Evolutionary conservation across 2,888 invertebrate species (phyloP).

Genomic region (Amphipoea lucens): DNA sequence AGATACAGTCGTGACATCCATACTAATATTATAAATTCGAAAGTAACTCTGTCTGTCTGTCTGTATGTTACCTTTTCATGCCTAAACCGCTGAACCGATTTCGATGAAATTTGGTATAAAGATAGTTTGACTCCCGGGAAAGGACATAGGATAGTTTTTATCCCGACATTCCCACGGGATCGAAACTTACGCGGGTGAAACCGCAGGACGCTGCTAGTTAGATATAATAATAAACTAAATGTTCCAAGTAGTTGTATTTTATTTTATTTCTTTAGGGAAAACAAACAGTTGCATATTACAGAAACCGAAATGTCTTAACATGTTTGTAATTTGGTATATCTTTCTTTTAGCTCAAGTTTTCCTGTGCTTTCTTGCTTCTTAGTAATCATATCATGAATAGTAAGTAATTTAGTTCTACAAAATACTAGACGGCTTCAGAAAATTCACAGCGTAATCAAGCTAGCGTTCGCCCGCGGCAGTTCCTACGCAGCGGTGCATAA

Average conservation of each 20-base stretch:
- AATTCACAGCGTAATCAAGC: slow-evolving; percentile 63
- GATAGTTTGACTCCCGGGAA: too few relatives aligned
- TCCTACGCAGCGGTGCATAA: slow-evolving; percentile 67
- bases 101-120: too few relatives aligned
- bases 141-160: too few relatives aligned
- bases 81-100: too few relatives aligned
- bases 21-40: too few relatives aligned
- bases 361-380: neutral
- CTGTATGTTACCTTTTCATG: too few relatives aligned
- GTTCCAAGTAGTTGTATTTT: neutral
- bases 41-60: too few relatives aligned
- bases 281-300: neutral
- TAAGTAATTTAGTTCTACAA: slow-evolving; percentile 42
- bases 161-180: too few relatives aligned
- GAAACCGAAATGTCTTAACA: neutral
- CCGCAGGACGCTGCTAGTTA: neutral
- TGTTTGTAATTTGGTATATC: neutral
- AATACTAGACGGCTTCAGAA: slow-evolving; percentile 48
- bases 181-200: too few relatives aligned
- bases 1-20: neutral
- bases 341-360: too few relatives aligned
- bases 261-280: neutral
- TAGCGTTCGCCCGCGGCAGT: slow-evolving; percentile 66
- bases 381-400: slow-evolving; percentile 6
- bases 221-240: too few relatives aligned